These are phyloP conservation scores for Eulimnadia texana DNA, from an alignment of 1,140 invertebrate genomes.

Conservation along the genomic window DNA sequence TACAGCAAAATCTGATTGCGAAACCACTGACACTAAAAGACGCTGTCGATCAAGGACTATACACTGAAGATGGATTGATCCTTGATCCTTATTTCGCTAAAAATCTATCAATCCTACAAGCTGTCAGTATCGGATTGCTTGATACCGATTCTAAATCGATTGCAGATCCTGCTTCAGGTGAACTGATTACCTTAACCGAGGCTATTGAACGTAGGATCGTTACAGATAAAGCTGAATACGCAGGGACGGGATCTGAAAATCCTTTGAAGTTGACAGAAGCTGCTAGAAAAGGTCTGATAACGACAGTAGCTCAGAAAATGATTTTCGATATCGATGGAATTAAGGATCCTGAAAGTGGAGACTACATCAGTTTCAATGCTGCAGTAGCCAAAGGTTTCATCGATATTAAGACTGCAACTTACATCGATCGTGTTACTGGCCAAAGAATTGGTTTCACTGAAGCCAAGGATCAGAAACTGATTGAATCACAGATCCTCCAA, in stretches of 20 bases:
- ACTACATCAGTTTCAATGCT: conserved; percentile 72
- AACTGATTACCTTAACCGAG: conserved; percentile 67
- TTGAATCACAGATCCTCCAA: conserved; percentile 61
- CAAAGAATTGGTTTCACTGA: conserved; percentile 52
- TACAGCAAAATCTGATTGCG: conserved; percentile 55
- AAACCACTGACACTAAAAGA: conserved; percentile 85
- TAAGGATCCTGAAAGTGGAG: conserved; percentile 61
- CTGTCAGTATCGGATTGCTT: conserved; percentile 66
- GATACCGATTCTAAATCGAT: conserved; percentile 75
- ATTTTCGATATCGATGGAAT: conserved; percentile 87
- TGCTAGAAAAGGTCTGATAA: conserved; percentile 70
- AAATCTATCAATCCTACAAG: conserved; percentile 63
- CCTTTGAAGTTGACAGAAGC: conserved; percentile 57
- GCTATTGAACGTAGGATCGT: conserved; percentile 66
- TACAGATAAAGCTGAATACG: conserved; percentile 50
- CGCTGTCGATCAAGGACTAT: conserved; percentile 58
- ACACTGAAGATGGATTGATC: conserved; percentile 62
- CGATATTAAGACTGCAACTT: conserved; percentile 52
- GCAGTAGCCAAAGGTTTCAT: conserved; percentile 66
- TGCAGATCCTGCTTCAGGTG: conserved; percentile 56
- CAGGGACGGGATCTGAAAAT: conserved; percentile 52
- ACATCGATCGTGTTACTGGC: conserved; percentile 55
- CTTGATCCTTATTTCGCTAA: conserved; percentile 58
- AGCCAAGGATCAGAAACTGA: conserved; percentile 32
- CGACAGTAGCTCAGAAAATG: conserved; percentile 69